These are phyloP conservation scores for Mythimna impura DNA, from an alignment of 2,888 invertebrate genomes.

Conservation along the genomic window DNA sequence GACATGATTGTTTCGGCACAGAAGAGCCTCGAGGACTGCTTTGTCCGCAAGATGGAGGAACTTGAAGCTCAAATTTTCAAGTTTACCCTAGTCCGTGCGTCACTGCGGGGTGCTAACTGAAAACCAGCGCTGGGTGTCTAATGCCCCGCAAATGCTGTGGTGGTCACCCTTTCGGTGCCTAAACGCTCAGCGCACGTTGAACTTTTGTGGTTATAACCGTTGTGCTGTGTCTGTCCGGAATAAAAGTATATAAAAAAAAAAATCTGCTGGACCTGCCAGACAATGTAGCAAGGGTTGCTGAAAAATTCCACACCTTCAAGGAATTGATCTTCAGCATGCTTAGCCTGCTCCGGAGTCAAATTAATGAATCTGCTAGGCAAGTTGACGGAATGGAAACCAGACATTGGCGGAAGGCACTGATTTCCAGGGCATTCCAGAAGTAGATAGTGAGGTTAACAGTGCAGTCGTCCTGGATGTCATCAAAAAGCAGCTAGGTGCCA, in stretches of 20 bases:
- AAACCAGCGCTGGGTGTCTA: no score
- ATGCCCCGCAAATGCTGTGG: no score
- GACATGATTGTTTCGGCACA: not conserved
- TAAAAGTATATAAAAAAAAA: no score
- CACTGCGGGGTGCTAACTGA: no score
- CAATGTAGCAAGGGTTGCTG: not conserved
- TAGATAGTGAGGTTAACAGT: not conserved
- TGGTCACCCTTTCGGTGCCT: no score
- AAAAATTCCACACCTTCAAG: not conserved
- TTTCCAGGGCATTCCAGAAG: not conserved
- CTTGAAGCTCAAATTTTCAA: not conserved
- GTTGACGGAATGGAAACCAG: not conserved
- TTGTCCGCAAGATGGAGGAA: no score
- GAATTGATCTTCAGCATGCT: not conserved
- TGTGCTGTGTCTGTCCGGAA: no score
- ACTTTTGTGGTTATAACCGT: no score
- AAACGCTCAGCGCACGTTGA: no score
- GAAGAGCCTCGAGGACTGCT: not conserved
- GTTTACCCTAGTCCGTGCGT: no score
- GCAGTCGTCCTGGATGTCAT: no score
- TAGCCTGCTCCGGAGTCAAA: not conserved
- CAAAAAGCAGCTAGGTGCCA: not conserved
- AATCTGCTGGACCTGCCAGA: not conserved
- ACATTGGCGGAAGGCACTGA: not conserved
- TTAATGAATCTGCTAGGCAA: not conserved